Evolutionary conservation across 2,797 vertebrate genomes (phyloP).

Genomic region (Muscicapa comitata): DNA sequence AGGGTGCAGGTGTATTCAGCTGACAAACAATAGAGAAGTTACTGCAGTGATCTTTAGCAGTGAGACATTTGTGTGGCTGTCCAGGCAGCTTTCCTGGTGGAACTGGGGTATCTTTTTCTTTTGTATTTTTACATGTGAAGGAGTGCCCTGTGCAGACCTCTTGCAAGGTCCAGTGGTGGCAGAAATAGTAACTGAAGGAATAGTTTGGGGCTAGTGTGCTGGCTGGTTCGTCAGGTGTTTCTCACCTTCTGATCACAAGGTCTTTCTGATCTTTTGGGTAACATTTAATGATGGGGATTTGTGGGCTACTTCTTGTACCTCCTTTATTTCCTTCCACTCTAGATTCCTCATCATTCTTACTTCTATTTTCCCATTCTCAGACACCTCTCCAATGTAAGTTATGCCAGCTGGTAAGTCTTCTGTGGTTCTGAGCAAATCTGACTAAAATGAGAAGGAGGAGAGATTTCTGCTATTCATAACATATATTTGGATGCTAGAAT

Average conservation of each 20-base stretch:
- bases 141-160: background rate
- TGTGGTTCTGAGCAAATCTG: background rate
- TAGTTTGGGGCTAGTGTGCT: background rate
- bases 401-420: background rate
- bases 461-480: background rate
- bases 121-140: background rate
- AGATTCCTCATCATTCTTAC: background rate
- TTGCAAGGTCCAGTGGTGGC: background rate
- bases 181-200: background rate
- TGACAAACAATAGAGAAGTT: background rate
- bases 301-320: background rate
- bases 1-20: background rate
- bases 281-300: background rate
- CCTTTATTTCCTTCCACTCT: background rate
- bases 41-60: background rate
- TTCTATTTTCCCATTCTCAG: background rate
- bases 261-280: background rate
- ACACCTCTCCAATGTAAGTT: background rate
- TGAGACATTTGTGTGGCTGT: background rate
- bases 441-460: background rate
- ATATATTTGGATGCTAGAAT: background rate
- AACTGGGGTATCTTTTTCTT: background rate
- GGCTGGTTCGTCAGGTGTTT: background rate
- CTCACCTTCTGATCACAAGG: background rate
- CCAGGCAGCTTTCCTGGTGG: background rate